A percentile compares a stretch with the other conserved stretches of the same genome.
Evolutionary conservation across 2,113 vertebrate species (phyloP).

Genomic region (Lates calcarifer): DNA sequence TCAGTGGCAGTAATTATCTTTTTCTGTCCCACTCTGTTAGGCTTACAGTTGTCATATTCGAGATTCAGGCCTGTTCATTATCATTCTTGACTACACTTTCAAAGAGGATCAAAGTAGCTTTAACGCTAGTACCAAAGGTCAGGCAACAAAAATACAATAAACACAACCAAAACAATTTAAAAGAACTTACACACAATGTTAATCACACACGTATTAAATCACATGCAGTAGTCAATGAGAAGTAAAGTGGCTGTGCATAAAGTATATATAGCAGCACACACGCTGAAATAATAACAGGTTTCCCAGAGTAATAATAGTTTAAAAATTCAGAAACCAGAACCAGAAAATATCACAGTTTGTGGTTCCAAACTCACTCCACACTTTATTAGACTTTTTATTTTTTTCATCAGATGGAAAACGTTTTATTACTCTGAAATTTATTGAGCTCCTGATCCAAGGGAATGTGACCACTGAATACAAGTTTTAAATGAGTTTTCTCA

Average conservation of each 20-base stretch:
- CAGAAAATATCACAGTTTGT: constrained; percentile 31
- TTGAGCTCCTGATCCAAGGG: constrained; percentile 48
- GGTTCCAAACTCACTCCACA: constrained; percentile 45
- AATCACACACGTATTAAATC: constrained; percentile 8
- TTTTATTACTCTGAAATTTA: constrained; percentile 48
- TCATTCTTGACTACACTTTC: not conserved
- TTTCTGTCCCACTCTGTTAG: not conserved
- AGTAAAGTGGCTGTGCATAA: not conserved
- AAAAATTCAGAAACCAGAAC: constrained; percentile 45
- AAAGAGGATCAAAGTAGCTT: not conserved
- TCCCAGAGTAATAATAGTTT: constrained; percentile 38
- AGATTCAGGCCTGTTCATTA: not conserved
- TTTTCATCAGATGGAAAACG: constrained; percentile 41
- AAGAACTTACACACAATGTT: not conserved
- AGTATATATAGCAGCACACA: not conserved
- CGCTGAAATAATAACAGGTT: constrained; percentile 32
- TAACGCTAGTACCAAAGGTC: not conserved
- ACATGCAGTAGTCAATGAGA: constrained; percentile 1
- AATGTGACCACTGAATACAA: constrained; percentile 31
- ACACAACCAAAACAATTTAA: not conserved
- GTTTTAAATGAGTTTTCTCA: constrained; percentile 41
- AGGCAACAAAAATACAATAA: not conserved
- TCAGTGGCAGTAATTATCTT: constrained; percentile 5
- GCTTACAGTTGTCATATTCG: no score
- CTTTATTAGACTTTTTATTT: constrained; percentile 45